Conservation (phyloP, 2,888 invertebrate genomes). For the Aphelenchoides bicaudatus region DNA sequence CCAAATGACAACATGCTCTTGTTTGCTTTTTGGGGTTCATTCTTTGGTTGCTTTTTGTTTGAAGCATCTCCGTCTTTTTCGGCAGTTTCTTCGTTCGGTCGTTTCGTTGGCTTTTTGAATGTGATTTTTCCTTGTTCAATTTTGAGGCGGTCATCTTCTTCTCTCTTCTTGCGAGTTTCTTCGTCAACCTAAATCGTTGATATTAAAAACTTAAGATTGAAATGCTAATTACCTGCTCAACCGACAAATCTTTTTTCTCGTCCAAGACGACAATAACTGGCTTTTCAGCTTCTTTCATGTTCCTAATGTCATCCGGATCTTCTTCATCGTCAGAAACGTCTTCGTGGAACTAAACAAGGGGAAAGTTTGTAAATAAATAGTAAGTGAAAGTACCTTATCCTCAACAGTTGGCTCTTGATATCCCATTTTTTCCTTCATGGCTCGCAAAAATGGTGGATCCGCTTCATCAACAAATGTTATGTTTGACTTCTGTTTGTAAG, state of each 20-base stretch:
- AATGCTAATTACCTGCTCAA: no score
- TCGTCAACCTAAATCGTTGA: no score
- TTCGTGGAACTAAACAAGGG: slow-evolving; percentile 13
- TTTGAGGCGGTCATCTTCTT: slow-evolving; percentile 48
- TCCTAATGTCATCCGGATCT: slow-evolving; percentile 35
- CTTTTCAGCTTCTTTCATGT: slow-evolving; percentile 48
- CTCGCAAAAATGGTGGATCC: slow-evolving; percentile 51
- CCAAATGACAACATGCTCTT: slow-evolving; percentile 43
- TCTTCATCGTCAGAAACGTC: slow-evolving; percentile 38
- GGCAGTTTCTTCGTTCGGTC: slow-evolving; percentile 33
- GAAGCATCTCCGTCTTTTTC: slow-evolving; percentile 18
- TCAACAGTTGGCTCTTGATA: slow-evolving; percentile 53
- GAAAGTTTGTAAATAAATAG: background rate
- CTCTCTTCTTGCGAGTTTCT: slow-evolving; percentile 41
- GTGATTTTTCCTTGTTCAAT: slow-evolving; percentile 53
- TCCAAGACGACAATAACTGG: slow-evolving; percentile 54
- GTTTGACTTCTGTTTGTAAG: slow-evolving; percentile 28
- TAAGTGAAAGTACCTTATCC: slow-evolving; percentile 41
- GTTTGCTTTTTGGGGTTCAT: slow-evolving; percentile 20
- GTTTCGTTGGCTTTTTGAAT: slow-evolving; percentile 53
- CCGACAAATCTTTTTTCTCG: slow-evolving; percentile 43
- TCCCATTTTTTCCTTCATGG: slow-evolving; percentile 52
- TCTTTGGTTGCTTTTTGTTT: slow-evolving; percentile 23
- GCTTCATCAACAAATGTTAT: slow-evolving; percentile 47
- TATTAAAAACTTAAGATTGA: no score